phyloP scores from a whole-genome alignment of 2,888 invertebrate genomes.

The Ceraclea dissimilis region DNA sequence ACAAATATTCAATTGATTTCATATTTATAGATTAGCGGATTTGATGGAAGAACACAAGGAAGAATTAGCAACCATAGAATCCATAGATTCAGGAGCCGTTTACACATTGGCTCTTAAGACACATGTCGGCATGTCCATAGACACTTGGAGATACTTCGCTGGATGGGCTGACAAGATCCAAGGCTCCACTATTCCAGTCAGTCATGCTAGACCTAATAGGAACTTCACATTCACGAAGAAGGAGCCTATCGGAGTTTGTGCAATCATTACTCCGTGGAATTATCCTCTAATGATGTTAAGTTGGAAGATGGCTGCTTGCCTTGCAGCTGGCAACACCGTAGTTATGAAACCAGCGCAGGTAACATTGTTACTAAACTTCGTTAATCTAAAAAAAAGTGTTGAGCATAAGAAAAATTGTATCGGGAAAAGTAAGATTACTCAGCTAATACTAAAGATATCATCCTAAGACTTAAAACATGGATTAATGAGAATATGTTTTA shows the following conservation, averaged over 20 bases:
- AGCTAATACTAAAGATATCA: no score
- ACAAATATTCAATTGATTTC: no score
- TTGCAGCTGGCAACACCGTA: constrained; percentile 94
- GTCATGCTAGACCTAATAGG: constrained; percentile 83
- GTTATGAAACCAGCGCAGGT: constrained; percentile 92
- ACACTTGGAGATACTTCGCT: constrained; percentile 94
- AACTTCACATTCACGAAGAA: constrained; percentile 83
- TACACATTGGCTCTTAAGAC: constrained; percentile 95
- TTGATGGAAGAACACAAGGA: constrained; percentile 92
- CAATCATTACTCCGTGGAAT: constrained; percentile 93
- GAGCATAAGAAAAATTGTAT: no score
- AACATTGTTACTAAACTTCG: no score
- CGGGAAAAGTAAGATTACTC: no score
- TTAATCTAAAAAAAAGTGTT: no score
- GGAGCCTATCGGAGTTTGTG: constrained; percentile 92
- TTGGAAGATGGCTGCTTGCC: constrained; percentile 97
- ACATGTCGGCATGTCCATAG: constrained; percentile 96
- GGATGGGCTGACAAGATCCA: constrained; percentile 97
- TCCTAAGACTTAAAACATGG: no score
- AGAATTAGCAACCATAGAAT: constrained; percentile 90
- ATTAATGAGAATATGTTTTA: no score
- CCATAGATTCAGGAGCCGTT: constrained; percentile 91
- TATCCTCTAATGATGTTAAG: constrained; percentile 98
- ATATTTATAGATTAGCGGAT: constrained; percentile 69
- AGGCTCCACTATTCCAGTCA: constrained; percentile 86